A percentile compares a stretch with the other conserved stretches of the same genome.
phyloP scores from a whole-genome alignment of 2,113 vertebrate genomes.

The Nematolebias whitei region DNA sequence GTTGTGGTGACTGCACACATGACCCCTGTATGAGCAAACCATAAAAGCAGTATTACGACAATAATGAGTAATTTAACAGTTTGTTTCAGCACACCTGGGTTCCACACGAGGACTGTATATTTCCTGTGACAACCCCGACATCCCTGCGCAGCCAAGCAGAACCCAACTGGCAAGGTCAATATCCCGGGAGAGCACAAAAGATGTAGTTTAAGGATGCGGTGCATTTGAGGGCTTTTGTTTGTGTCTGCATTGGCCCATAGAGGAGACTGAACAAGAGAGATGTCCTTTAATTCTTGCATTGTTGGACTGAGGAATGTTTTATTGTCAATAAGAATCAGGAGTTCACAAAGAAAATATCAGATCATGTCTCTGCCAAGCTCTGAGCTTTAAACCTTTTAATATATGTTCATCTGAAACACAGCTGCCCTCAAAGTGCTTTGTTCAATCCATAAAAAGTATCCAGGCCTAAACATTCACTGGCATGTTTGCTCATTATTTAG shows the following conservation, averaged over 20 bases:
- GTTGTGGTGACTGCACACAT: conserved; percentile 49
- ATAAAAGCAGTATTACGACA: conserved; percentile 73
- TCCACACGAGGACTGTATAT: conserved; percentile 69
- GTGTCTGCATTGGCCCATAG: conserved; percentile 27
- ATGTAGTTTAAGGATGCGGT: conserved; percentile 41
- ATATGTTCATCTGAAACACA: conserved; percentile 52
- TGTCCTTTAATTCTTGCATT: not conserved
- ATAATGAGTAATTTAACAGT: conserved; percentile 80
- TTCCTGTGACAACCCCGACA: conserved; percentile 65
- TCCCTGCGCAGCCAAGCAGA: conserved; percentile 62
- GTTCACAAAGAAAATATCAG: conserved; percentile 51
- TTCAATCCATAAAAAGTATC: conserved; percentile 33
- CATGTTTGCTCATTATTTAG: too few species aligned
- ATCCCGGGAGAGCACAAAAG: conserved; percentile 52
- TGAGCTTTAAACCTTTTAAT: conserved; percentile 46
- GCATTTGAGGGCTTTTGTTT: conserved; percentile 57
- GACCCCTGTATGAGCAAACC: conserved; percentile 63
- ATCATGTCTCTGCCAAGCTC: conserved; percentile 54
- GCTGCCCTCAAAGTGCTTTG: conserved; percentile 20
- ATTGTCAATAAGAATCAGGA: not conserved
- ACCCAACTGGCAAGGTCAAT: conserved; percentile 67
- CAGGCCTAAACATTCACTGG: not conserved
- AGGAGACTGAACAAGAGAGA: conserved; percentile 9
- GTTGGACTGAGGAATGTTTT: not conserved
- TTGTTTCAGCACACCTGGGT: conserved; percentile 76